Evolutionary conservation across 1,140 invertebrate genomes (phyloP), one percentile per base, ranked within the genome.

Genomic region (Cyclina sinensis): DNA sequence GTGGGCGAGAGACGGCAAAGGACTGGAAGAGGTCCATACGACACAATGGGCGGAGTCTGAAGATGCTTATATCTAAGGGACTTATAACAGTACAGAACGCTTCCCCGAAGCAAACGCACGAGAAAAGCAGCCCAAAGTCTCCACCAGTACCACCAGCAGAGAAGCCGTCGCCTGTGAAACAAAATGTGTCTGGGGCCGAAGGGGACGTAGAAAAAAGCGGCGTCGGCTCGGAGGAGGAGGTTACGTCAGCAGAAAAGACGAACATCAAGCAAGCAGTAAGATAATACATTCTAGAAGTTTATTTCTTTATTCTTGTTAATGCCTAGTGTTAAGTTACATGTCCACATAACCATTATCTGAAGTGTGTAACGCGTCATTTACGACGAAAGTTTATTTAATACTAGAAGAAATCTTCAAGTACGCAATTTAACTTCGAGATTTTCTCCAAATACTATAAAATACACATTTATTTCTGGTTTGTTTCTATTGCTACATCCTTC

Each of bases 11-110:
- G 86, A 96, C 96, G 24, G 96, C 96, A 65, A 96, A 96, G 89
- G 96, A 96, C 91, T 96, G 96, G 96, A 96, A 96, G 91, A 86
- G 96, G 37, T 95, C 95, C 39, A 96, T 96, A 86, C 93, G 96
- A 68, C 96, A 96, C 89, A 94, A 95, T 83, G 96, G 96, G 46
- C 95, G 95, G 84, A 96, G 95, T 87, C 92, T 96, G 83, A 96
- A 96, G 89, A 91, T 96, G 35, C 91, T 96, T 11, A 94, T 96
- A 78, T 93, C 94, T 78, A 96, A 96, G 92, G 96, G 96, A 81
- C 95, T 96, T 70, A 91, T 96, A 43, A 91, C 94, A 32, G 94
- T 96, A 0, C 96, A 96, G 1, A 76, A n/a, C 65, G 43, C 51
- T 48, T 76, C 68, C 12, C 48, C 46, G 24, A 85, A 85, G 59